A percentile compares a stretch with the other conserved stretches of the same genome.
Evolutionary conservation across 2,888 invertebrate species (phyloP).

Genomic region (Cerceris rybyensis): DNA sequence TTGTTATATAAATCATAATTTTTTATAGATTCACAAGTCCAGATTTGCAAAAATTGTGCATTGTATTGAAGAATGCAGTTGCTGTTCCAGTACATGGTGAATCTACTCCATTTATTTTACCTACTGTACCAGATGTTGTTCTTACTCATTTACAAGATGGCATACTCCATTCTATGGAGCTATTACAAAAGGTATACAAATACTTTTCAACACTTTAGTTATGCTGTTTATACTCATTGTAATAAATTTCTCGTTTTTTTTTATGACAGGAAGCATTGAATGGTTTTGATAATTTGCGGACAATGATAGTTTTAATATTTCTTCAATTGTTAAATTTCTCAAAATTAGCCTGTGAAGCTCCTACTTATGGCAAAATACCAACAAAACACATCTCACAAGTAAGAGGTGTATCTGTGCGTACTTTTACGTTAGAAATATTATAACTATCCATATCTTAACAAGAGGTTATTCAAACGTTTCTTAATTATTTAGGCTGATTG

Average conservation of each 20-base stretch:
- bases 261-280: slow-evolving; percentile 84
- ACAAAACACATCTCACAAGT: slow-evolving; percentile 83
- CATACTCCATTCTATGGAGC: slow-evolving; percentile 92
- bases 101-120: slow-evolving; percentile 90
- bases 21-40: slow-evolving; percentile 85
- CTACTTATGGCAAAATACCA: slow-evolving; percentile 84
- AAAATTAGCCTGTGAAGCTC: slow-evolving; percentile 87
- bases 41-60: slow-evolving; percentile 92
- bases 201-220: neutral
- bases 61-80: slow-evolving; percentile 89
- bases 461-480: slow-evolving; percentile 12
- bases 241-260: slow-evolving; percentile 1
- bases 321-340: slow-evolving; percentile 86
- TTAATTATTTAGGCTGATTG: slow-evolving; percentile 85
- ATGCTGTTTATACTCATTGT: neutral
- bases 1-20: too few relatives aligned
- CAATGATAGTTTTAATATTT: slow-evolving; percentile 87
- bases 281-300: slow-evolving; percentile 84
- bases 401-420: slow-evolving; percentile 77
- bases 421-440: slow-evolving; percentile 9
- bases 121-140: slow-evolving; percentile 90
- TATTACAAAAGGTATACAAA: slow-evolving; percentile 89
- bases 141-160: slow-evolving; percentile 93
- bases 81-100: slow-evolving; percentile 92
- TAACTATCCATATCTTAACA: neutral